Conservation (phyloP, 2,797 vertebrate species). For the Picus viridis region DNA sequence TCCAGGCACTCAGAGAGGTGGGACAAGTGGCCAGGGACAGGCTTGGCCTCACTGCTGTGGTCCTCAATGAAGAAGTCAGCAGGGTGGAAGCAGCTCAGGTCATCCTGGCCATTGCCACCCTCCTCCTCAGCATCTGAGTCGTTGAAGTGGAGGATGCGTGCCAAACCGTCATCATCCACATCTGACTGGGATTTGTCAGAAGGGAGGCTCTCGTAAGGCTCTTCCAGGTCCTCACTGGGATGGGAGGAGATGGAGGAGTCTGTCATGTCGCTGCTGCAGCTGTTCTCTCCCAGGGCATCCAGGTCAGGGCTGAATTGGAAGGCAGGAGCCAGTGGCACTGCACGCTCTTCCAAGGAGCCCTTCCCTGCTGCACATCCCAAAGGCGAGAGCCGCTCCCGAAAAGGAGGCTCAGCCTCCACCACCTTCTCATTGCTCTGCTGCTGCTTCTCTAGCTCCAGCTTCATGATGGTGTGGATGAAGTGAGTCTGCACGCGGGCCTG, state of each 20-base stretch:
- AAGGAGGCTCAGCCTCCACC: slow-evolving; percentile 19
- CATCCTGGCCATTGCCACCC: slow-evolving; percentile 70
- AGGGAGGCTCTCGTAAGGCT: slow-evolving; percentile 62
- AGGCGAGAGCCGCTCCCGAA: slow-evolving; percentile 40
- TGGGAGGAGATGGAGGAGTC: slow-evolving; percentile 88
- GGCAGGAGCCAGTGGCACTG: slow-evolving; percentile 52
- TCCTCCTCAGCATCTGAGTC: slow-evolving; percentile 83
- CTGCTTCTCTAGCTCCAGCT: slow-evolving; percentile 93
- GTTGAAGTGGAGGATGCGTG: slow-evolving; percentile 89
- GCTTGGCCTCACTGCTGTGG: slow-evolving; percentile 1
- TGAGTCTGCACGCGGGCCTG: slow-evolving; percentile 94
- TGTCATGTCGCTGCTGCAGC: slow-evolving; percentile 94
- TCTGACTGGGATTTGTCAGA: slow-evolving; percentile 80
- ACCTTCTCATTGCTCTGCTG: slow-evolving; percentile 81
- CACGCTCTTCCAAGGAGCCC: slow-evolving; percentile 63
- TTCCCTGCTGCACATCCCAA: slow-evolving; percentile 43
- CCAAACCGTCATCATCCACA: slow-evolving; percentile 86
- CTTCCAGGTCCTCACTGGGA: slow-evolving; percentile 84
- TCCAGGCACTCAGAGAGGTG: slow-evolving; percentile 88
- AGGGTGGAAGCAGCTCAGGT: slow-evolving; percentile 85
- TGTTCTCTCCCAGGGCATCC: slow-evolving; percentile 85
- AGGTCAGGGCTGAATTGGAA: slow-evolving; percentile 86
- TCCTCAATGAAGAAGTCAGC: slow-evolving; percentile 83
- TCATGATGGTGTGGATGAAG: slow-evolving; percentile 97
- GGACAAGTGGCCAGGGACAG: slow-evolving; percentile 63